Percentiles rank a stretch among this genome's conserved stretches.
Evolutionary conservation across 2,797 vertebrate species (phyloP).

Genomic region (Clarias platycephalus): DNA sequence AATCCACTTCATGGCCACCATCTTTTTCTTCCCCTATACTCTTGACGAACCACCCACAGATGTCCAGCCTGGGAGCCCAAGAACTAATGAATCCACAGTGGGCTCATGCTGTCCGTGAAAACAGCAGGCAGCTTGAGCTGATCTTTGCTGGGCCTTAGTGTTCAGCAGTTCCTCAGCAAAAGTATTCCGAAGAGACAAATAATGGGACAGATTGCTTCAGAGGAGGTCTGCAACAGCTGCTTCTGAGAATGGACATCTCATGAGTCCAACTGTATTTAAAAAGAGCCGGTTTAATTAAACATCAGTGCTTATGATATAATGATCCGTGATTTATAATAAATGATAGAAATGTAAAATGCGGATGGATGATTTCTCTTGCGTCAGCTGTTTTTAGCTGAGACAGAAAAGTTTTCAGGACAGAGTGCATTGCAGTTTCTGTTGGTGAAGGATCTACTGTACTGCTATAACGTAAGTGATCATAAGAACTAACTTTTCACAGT

Average conservation of each 20-base stretch:
- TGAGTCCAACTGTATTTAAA: neutral
- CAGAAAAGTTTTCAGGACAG: neutral
- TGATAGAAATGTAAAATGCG: too few relatives aligned
- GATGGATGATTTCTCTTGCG: too few relatives aligned
- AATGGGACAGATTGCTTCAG: constrained; percentile 12
- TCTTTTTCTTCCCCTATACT: neutral
- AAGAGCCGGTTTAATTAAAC: neutral
- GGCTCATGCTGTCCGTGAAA: constrained; percentile 15
- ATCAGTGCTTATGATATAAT: neutral
- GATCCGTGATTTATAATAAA: neutral
- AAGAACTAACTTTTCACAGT: neutral
- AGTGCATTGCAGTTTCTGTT: neutral
- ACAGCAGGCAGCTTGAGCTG: constrained; percentile 7
- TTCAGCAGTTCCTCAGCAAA: constrained; percentile 15
- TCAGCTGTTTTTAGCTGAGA: neutral
- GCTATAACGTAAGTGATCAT: neutral
- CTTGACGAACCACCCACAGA: constrained; percentile 26
- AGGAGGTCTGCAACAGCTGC: neutral
- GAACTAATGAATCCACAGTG: constrained; percentile 38
- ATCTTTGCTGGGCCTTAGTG: constrained; percentile 34
- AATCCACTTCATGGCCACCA: neutral
- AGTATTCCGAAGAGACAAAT: neutral
- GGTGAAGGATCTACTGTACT: neutral
- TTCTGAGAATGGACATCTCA: neutral
- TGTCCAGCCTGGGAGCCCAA: constrained; percentile 12